These are phyloP conservation scores for Podarcis muralis DNA, from an alignment of 2,113 vertebrate species.

Conservation along the genomic window DNA sequence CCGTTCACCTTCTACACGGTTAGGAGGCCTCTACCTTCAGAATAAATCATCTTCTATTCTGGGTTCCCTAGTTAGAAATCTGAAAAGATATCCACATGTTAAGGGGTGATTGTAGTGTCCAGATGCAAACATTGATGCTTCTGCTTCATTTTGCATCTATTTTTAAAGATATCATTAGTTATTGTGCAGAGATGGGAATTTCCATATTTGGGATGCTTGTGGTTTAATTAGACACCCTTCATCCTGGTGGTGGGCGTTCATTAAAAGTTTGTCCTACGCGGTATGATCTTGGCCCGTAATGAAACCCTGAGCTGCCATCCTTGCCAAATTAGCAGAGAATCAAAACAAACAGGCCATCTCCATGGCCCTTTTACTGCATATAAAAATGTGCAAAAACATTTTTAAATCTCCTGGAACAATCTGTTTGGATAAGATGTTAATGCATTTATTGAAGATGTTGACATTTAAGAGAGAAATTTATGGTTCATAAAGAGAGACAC, in stretches of 20 bases:
- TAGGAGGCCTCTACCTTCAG: neutral
- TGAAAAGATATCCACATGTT: neutral
- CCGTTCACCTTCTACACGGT: neutral
- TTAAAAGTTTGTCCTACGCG: constrained; percentile 48
- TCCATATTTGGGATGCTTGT: constrained; percentile 27
- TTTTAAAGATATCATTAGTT: neutral
- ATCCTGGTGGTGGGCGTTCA: constrained; percentile 18
- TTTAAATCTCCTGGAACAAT: constrained; percentile 58
- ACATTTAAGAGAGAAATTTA: constrained; percentile 62
- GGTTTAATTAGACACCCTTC: constrained; percentile 48
- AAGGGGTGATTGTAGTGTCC: neutral
- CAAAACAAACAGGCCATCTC: constrained; percentile 49
- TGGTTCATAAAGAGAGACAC: constrained; percentile 49
- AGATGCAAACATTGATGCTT: neutral
- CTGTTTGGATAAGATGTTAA: constrained; percentile 64
- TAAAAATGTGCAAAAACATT: constrained; percentile 47
- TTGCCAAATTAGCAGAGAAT: constrained; percentile 56
- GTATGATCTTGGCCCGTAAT: constrained; percentile 39
- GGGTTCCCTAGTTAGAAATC: neutral
- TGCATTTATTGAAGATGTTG: constrained; percentile 57
- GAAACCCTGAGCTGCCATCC: constrained; percentile 30
- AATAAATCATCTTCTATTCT: too few relatives aligned
- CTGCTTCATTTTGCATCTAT: neutral
- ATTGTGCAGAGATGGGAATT: constrained; percentile 1
- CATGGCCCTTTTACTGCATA: constrained; percentile 44